Percentiles rank a stretch among this genome's conserved stretches.
Conservation (phyloP, 2,888 invertebrate species). For the Nemoura dubitans region DNA sequence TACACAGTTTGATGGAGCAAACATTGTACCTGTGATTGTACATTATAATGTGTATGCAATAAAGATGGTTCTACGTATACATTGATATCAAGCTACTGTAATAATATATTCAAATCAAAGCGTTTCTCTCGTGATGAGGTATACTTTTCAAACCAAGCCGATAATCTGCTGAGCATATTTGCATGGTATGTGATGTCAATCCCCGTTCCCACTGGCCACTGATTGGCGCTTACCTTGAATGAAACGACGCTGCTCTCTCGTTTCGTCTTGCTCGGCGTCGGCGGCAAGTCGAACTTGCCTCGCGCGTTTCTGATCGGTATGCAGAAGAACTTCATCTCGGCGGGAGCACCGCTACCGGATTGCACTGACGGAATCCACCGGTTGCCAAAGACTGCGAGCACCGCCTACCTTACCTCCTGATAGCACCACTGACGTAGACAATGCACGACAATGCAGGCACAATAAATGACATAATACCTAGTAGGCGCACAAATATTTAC, state of each 20-base stretch:
- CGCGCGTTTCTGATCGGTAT: constrained; percentile 15
- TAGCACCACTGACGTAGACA: not conserved
- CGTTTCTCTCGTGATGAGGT: not conserved
- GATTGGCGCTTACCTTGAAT: not conserved
- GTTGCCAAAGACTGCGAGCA: not conserved
- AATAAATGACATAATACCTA: constrained; percentile 27
- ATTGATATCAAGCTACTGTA: too few species aligned
- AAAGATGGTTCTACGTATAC: too few species aligned
- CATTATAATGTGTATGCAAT: not conserved
- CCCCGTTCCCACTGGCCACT: not conserved
- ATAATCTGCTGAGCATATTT: not conserved
- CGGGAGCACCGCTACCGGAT: not conserved
- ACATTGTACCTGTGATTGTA: not conserved
- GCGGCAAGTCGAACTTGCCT: not conserved
- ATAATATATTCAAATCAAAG: too few species aligned
- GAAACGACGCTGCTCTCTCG: not conserved
- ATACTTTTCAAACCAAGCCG: not conserved
- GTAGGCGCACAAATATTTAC: not conserved
- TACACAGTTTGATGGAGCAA: not conserved
- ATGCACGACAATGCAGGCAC: not conserved
- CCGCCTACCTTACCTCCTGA: not conserved
- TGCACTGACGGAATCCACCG: not conserved
- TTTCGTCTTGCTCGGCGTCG: not conserved
- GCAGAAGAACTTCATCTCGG: constrained; percentile 34
- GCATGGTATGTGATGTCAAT: not conserved